A percentile compares a stretch with the other conserved stretches of the same genome.
Conservation (phyloP, 2,113 vertebrate species). For the Python bivittatus region DNA sequence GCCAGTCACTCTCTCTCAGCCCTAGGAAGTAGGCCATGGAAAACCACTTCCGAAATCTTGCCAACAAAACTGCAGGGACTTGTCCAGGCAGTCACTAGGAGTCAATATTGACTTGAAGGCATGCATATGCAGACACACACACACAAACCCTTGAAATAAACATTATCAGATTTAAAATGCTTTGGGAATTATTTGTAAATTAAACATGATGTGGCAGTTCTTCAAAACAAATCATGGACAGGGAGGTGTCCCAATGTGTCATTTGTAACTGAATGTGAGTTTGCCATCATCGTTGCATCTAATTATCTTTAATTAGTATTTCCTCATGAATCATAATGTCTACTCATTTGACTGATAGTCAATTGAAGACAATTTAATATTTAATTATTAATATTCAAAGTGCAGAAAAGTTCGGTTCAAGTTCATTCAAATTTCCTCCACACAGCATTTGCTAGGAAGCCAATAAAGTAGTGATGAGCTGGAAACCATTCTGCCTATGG, state of each 20-base stretch:
- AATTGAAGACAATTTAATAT: not conserved
- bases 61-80: too few species aligned
- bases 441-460: not conserved
- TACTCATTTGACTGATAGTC: not conserved
- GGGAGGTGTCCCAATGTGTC: not conserved
- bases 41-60: too few species aligned
- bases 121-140: too few species aligned
- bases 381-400: not conserved
- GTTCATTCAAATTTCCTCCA: not conserved
- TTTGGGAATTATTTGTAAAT: too few species aligned
- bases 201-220: too few species aligned
- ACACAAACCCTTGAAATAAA: too few species aligned
- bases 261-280: not conserved
- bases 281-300: not conserved
- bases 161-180: too few species aligned
- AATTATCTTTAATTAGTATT: not conserved
- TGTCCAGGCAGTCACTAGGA: too few species aligned
- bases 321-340: not conserved
- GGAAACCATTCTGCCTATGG: not conserved
- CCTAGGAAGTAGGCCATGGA: too few species aligned
- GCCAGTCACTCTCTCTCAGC: too few species aligned
- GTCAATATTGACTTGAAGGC: too few species aligned
- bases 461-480: not conserved
- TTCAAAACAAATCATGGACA: not conserved
- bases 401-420: not conserved